Evolutionary conservation across 2,113 vertebrate genomes (phyloP), one percentile per base, ranked within the genome.

Genomic region (Notechis scutatus): DNA sequence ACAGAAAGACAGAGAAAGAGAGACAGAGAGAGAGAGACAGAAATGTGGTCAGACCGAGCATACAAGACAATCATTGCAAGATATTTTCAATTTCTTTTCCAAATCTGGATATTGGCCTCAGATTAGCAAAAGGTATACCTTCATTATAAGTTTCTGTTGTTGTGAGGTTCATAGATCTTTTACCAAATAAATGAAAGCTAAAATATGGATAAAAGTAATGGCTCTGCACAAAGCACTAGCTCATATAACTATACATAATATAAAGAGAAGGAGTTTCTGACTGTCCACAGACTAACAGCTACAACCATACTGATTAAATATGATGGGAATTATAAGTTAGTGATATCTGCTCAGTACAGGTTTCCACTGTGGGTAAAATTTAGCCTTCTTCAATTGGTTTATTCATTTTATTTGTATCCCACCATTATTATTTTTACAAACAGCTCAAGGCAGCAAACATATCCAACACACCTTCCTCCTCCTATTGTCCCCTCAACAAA

Each of bases 41-140:
- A 55, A 47, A 39, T 52, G 93, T 39, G 93, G 88, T 90, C 45
- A 29, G 21, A 23, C 26, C 6, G 29, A 92, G 90, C 29, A 87
- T 93, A 91, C 88, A 91, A 85, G 89, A 57, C 3, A 0, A 47
- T 52, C 45, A 94, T 95, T 93, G 26, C 8, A 55, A 9, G 90
- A 23, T 52, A 26, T 93, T 96, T 93, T 89, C 85, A 29, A 21
- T 57, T 23, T 45, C 24, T 74, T 42, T 24, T 34, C 56, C 42
- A 45, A 54, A 56, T 50, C 10, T 1, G 8, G 21, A 64, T 21
- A 85, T 87, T n/a, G 86, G 8, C n/a, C 85, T 86, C 10, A 50
- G 9, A 52, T 59, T 56, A 26, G 69, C 39, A 56, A 20, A 20
- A 61, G 24, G 26, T 24, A 69, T 92, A 64, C 3, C 4, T 54